Conservation (phyloP, 1,140 invertebrate genomes). For the Drosophila jambulina region DNA sequence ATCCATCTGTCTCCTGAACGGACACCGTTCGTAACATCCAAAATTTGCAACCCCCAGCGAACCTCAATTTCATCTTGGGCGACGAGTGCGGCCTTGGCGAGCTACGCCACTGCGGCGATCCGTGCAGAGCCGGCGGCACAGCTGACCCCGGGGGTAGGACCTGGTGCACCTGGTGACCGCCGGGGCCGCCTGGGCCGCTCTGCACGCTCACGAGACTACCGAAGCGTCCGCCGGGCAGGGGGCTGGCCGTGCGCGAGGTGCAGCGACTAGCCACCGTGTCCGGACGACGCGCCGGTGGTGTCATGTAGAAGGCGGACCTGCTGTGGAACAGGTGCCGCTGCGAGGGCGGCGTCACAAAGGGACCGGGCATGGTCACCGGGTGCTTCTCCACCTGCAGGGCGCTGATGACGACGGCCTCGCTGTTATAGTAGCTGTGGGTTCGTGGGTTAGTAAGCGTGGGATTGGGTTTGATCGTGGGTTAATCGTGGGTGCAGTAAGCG, state of each 20-base stretch:
- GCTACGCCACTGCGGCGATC: constrained; percentile 86
- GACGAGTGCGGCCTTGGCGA: constrained; percentile 90
- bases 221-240: constrained; percentile 86
- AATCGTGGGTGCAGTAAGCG: constrained; percentile 60
- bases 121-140: constrained; percentile 84
- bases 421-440: constrained; percentile 92
- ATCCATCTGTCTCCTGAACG: background rate
- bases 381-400: constrained; percentile 97
- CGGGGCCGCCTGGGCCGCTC: constrained; percentile 76
- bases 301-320: constrained; percentile 84
- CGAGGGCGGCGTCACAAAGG: constrained; percentile 89
- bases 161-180: constrained; percentile 5
- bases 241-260: constrained; percentile 86
- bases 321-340: constrained; percentile 85
- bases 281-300: constrained; percentile 82
- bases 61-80: constrained; percentile 97
- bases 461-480: constrained; percentile 40
- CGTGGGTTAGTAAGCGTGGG: constrained; percentile 57
- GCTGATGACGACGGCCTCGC: constrained; percentile 96
- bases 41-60: constrained; percentile 3
- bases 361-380: constrained; percentile 94
- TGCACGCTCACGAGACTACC: constrained; percentile 85
- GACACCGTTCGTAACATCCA: background rate
- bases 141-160: constrained; percentile 25
- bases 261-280: constrained; percentile 81